Evolutionary conservation across 2,113 vertebrate genomes (phyloP), one percentile per base, ranked within the genome.

Genomic region (Otolemur garnettii): DNA sequence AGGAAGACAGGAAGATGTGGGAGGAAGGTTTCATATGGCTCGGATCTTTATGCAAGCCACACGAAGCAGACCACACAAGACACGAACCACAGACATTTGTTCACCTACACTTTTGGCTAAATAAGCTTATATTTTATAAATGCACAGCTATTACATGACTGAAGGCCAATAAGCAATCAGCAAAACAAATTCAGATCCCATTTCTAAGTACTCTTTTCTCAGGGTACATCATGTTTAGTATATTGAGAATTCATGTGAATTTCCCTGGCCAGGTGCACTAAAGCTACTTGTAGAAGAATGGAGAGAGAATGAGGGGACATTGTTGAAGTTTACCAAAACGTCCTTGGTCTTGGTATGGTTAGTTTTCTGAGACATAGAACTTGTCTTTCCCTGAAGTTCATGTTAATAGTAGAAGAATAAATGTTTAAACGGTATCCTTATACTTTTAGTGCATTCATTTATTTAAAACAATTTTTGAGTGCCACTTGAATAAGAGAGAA

Each of bases 101-200:
- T 30, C 57, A 75, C 33, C 55, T 91, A 35, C 11, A 55, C 11
- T 81, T 96, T 83, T 62, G 50, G 50, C 42, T 91, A 89, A 69
- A 75, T 95, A 89, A 74, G 79, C 91, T 83, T 69, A 72, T 71
- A 45, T 94, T 89, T 62, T 78, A 45, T 84, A 87, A 93, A n/a
- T 72, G 0, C 71, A 19, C 42, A 17, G 13, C 33, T 93, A 33
- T 87, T 50, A 38, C 42, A 72, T 53, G 33, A 38, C 21, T 87
- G 71, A 87, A 1, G 88, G 1, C 28, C 91, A 95, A 60, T 86
- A 95, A 87, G 11, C 24, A 92, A 66, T 2, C 8, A n/a, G 4
- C 0, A 64, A 66, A 88, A 82, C 30, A 83, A 93, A 81, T 50
- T 83, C n/a, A 71, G 90, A 87, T 77, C 26, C 30, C 7, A 74